phyloP scores from a whole-genome alignment of 1,140 invertebrate species.

The Drosophila nebulosa region DNA sequence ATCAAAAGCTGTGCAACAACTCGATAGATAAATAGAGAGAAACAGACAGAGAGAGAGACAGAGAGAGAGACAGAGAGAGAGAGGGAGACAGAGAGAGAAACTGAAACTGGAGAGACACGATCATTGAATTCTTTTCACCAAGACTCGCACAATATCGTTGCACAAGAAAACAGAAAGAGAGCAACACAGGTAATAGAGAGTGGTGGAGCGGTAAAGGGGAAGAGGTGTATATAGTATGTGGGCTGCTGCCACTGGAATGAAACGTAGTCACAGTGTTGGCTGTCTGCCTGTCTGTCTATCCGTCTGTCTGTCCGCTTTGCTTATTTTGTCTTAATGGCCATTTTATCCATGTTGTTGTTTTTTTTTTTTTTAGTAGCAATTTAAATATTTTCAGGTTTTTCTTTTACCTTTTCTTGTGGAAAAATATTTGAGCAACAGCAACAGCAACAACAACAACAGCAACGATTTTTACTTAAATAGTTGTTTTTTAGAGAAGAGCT shows the following conservation, averaged over 20 bases:
- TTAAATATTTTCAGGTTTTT: conserved; percentile 63
- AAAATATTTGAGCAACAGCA: background rate
- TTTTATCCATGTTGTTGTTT: conserved; percentile 51
- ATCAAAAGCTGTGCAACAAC: conserved; percentile 69
- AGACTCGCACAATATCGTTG: conserved; percentile 63
- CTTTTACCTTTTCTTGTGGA: conserved; percentile 18
- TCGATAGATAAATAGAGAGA: background rate
- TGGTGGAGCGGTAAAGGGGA: background rate
- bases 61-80: background rate
- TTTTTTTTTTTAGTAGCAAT: conserved; percentile 61
- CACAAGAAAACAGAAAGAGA: conserved; percentile 33
- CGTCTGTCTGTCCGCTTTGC: conserved; percentile 21
- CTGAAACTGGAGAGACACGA: conserved; percentile 17
- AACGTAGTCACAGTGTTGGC: conserved; percentile 58
- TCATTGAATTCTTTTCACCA: conserved; percentile 54
- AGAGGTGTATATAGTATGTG: conserved; percentile 18
- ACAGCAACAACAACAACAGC: background rate
- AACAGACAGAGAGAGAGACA: background rate
- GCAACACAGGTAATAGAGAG: background rate
- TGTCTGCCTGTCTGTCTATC: conserved; percentile 22
- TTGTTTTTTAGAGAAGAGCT: background rate
- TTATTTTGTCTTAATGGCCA: conserved; percentile 68
- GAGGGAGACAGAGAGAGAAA: conserved; percentile 3
- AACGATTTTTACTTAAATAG: background rate
- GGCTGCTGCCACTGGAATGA: conserved; percentile 54